Conservation (phyloP, 2,888 invertebrate species). For the Tetrapedia diversipes region DNA sequence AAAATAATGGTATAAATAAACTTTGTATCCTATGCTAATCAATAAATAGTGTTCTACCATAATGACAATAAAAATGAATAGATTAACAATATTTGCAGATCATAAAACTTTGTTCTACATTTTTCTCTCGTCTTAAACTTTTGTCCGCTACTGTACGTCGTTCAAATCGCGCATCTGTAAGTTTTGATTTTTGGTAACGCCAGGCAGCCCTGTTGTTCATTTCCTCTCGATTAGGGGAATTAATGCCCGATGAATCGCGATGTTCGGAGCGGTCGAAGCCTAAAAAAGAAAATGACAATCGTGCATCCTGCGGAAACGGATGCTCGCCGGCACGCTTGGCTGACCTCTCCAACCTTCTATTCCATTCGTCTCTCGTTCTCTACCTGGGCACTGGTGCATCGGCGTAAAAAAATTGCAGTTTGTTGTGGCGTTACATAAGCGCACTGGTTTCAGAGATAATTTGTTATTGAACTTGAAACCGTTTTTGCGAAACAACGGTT, state of each 20-base stretch:
- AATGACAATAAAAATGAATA: too few relatives aligned
- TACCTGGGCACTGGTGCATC: conserved; percentile 47
- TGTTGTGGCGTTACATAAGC: conserved; percentile 60
- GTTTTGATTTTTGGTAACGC: neutral
- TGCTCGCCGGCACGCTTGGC: conserved; percentile 76
- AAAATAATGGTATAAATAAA: too few relatives aligned
- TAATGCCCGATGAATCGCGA: conserved; percentile 37
- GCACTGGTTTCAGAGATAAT: neutral
- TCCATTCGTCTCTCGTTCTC: conserved; percentile 32
- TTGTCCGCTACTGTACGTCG: too few relatives aligned
- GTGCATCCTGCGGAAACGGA: conserved; percentile 81
- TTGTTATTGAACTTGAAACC: conserved; percentile 10
- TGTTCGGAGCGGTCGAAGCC: conserved; percentile 45
- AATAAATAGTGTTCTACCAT: too few relatives aligned
- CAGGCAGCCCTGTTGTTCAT: too few relatives aligned
- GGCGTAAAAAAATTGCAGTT: conserved; percentile 50
- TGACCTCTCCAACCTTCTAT: conserved; percentile 70
- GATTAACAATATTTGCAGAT: too few relatives aligned
- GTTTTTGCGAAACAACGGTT: neutral
- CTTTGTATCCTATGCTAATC: too few relatives aligned
- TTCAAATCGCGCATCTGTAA: too few relatives aligned
- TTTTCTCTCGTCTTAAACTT: too few relatives aligned
- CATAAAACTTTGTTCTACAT: too few relatives aligned
- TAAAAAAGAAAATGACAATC: conserved; percentile 71
- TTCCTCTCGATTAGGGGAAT: conserved; percentile 40